Percentiles rank a stretch among this genome's conserved stretches.
These are phyloP conservation scores for Saturnia pavonia DNA, from an alignment of 2,888 invertebrate genomes.

Conservation along the genomic window DNA sequence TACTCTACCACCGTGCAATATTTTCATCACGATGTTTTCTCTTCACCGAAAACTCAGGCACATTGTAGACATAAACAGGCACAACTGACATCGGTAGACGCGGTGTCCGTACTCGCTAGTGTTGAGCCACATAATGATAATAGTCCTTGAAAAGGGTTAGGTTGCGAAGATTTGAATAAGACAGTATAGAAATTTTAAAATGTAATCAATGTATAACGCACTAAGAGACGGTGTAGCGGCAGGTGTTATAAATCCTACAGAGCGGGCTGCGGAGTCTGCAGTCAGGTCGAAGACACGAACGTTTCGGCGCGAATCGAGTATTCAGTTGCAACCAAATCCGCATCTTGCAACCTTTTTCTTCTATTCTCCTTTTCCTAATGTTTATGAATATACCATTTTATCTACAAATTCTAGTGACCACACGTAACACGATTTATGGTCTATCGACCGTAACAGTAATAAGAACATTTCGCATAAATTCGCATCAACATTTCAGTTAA, in stretches of 20 bases:
- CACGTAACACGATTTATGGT: too few species aligned
- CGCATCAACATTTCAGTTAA: too few species aligned
- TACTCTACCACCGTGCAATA: not conserved
- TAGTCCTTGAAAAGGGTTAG: too few species aligned
- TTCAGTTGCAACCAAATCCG: slow-evolving; percentile 30
- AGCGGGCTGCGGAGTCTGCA: slow-evolving; percentile 37
- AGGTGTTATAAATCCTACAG: slow-evolving; percentile 20
- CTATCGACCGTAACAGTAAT: too few species aligned
- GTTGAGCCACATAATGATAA: too few species aligned
- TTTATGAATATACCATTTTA: not conserved
- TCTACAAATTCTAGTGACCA: too few species aligned
- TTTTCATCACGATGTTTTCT: not conserved
- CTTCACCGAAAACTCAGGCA: not conserved
- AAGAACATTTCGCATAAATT: too few species aligned
- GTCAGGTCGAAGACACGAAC: slow-evolving; percentile 54
- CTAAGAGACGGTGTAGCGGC: slow-evolving; percentile 13
- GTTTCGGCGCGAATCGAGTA: slow-evolving; percentile 29
- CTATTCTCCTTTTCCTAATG: not conserved
- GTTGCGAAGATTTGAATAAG: too few species aligned
- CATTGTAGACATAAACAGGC: not conserved
- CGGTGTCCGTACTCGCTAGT: not conserved
- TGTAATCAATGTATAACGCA: slow-evolving; percentile 36
- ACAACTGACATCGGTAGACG: not conserved
- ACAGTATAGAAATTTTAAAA: not conserved
- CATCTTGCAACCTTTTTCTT: slow-evolving; percentile 21